Percentiles rank a stretch among this genome's conserved stretches.
Conservation (phyloP, 2,888 invertebrate species). For the Brenthis ino region DNA sequence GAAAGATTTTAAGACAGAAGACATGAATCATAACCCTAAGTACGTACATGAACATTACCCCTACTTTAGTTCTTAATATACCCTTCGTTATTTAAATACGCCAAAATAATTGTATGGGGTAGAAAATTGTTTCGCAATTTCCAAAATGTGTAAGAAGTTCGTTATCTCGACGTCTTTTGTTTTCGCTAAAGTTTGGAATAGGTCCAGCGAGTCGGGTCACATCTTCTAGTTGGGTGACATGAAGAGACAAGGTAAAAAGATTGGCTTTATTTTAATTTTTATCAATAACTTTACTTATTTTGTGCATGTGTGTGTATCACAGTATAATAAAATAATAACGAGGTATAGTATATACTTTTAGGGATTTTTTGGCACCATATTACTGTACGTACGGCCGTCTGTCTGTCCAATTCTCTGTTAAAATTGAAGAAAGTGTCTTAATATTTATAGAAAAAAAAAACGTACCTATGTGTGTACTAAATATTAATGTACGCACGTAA, state of each 20-base stretch:
- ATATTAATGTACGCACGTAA: too few species aligned
- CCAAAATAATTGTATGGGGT: slow-evolving; percentile 16
- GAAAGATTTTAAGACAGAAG: background rate
- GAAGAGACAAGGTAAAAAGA: slow-evolving; percentile 33
- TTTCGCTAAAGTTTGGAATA: slow-evolving; percentile 41
- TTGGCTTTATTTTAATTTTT: slow-evolving; percentile 27
- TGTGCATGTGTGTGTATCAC: background rate
- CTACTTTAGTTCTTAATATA: too few species aligned
- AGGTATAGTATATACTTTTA: too few species aligned
- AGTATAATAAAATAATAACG: too few species aligned
- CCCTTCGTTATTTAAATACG: background rate
- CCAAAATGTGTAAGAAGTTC: slow-evolving; percentile 35
- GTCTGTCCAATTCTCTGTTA: too few species aligned
- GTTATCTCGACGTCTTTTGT: slow-evolving; percentile 40
- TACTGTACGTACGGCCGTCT: too few species aligned
- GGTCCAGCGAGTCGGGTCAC: slow-evolving; percentile 37
- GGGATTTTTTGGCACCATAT: too few species aligned
- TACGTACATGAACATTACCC: too few species aligned
- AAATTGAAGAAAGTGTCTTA: too few species aligned
- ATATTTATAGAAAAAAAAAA: too few species aligned
- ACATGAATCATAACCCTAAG: background rate
- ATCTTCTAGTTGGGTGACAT: slow-evolving; percentile 29
- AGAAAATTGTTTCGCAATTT: slow-evolving; percentile 26
- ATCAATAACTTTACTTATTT: slow-evolving; percentile 1
- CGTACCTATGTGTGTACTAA: too few species aligned